Evolutionary conservation across 2,888 invertebrate species (phyloP), one percentile per base, ranked within the genome.

Genomic region (Trissoscelio sp.): DNA sequence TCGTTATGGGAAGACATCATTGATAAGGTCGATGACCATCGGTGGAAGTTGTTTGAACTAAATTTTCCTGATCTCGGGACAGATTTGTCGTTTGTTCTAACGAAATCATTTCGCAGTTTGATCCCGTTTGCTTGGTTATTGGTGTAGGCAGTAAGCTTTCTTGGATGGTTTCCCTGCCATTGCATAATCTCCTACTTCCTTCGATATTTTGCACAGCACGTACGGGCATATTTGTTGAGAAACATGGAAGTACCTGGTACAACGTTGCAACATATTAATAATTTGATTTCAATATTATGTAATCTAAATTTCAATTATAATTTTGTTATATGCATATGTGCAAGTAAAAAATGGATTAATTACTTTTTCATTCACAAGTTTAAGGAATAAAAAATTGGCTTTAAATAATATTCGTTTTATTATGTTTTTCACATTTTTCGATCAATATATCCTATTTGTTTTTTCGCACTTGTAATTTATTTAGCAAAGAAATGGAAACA

Each of bases 101-200:
- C 4, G 86, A 86, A 73, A 90, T 89, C 86, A 89, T 87, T 83
- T 90, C 89, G 78, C 84, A 87, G 37, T 83, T 86, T 24, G 87
- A 87, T 51, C 70, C 82, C 70, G 85, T 87, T 58, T 85, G 86
- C 39, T 67, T 81, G 86, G 48, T 81, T n/a, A 83, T 44, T 34
- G 84, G 78, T 12, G 85, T 85, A 3, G 93, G 93, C 75, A 95
- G 89, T 84, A 95, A 90, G 39, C 94, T 94, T 88, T 95, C 95
- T 87, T 95, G 95, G 84, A 95, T 93, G 0, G 95, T 74, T 37
- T 66, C 66, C 24, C 66, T 37, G n/a, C 72, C 96, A 86, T 96
- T 96, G 90, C 95, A 96, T 66, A 95, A 94, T 86, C 95, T 93
- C 87, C 96, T 95, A 7, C 95, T 94, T 92, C 90, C 94, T 75